Base-by-base conservation (phyloP, 2,888 invertebrate genomes). In the Drosophila lacicola region DNA sequence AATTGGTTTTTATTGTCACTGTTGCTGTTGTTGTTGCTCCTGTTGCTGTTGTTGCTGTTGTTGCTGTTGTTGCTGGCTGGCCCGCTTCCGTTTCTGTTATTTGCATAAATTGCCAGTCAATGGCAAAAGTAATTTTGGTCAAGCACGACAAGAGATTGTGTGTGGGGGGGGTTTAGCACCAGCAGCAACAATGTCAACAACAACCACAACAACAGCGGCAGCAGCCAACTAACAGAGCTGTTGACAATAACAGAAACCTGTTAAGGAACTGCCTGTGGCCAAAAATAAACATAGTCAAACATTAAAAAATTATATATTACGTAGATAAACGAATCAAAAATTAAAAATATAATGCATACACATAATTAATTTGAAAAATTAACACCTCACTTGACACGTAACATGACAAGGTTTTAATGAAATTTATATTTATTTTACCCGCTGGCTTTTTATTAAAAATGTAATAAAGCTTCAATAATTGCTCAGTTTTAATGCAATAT, bases 101-200 rank as follows among this genome's bases (percentile, higher is more conserved):
- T 80, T 78, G 80, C 72, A 78, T 78, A 69, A 75, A 76, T 69
- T 54, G 63, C 47, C 55, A 55, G 41, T 42, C 50, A 33, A 61
- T 61, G 63, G 50, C 39, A 21, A 51, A 41, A 41, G 51, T 29
- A 29, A 41, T 53, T 39, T 53, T 53, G 39, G 17, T 21, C 50
- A 3, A 25, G 10, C 37, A 14, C 8, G 37, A 14, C 50, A n/a
- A 33, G 13, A 13, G 53, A 1, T 17, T 17, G 17, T 17, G 9
- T 11, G 39, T 9, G 2, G 8, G 8, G 25, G 25, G 1, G 25
- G 5, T 25, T 1, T 5, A 25, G 25, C 2, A 14, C n/a, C 14
- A 21, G 50, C 25, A 25, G 5, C 25, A 25, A 5, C 25, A 25
- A 1, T 4, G 14, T 34, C n/a, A 37, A n/a, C 13, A 34, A 50